Conservation (phyloP, 2,113 vertebrate genomes). For the Anseranas semipalmata region DNA sequence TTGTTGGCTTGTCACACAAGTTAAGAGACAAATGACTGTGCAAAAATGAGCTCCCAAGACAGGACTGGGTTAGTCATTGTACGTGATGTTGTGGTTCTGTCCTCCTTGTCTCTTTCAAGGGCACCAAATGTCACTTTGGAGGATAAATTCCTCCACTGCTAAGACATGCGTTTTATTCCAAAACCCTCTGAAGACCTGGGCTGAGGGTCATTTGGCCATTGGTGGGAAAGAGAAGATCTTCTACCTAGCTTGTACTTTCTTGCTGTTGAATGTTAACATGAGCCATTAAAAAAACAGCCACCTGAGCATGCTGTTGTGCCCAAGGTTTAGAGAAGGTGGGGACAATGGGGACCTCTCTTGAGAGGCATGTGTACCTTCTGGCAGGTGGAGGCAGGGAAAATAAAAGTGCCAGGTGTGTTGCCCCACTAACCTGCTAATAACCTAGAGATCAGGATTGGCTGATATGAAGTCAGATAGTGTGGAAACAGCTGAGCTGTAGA, state of each 20-base stretch:
- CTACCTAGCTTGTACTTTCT: background rate
- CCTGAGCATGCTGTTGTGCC: background rate
- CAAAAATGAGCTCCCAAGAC: background rate
- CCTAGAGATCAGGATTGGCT: background rate
- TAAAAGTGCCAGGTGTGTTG: background rate
- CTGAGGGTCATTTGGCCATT: background rate
- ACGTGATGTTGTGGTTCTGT: background rate
- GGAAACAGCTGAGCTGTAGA: background rate
- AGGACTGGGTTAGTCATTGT: background rate
- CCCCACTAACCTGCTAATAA: background rate
- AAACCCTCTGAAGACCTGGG: background rate
- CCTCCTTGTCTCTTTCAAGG: background rate
- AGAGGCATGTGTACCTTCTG: background rate
- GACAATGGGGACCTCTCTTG: background rate
- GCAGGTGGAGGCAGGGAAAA: background rate
- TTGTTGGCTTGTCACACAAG: background rate
- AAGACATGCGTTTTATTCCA: background rate
- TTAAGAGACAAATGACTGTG: background rate
- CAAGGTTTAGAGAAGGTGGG: fast-evolving
- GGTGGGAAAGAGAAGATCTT: background rate
- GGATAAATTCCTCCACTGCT: background rate
- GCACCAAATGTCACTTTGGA: background rate
- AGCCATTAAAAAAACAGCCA: background rate
- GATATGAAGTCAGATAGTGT: background rate
- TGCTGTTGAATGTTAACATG: background rate